Evolutionary conservation across 2,888 invertebrate genomes (phyloP), one percentile per base, ranked within the genome.

Genomic region (Hipparchia semele): DNA sequence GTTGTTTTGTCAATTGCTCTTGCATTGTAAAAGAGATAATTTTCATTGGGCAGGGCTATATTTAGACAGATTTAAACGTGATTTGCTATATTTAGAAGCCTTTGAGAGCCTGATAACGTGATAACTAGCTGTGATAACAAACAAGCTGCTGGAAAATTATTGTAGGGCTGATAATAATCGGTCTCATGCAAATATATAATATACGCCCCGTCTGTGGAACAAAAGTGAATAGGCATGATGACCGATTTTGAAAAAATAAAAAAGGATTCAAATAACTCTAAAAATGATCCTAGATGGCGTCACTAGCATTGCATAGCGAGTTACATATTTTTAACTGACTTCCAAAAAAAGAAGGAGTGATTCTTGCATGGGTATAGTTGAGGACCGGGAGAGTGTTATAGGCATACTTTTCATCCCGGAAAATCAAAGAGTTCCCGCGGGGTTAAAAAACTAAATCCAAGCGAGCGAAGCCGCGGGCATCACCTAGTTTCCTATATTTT

Each of bases 121-220:
- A 62, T 49, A 62, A 49, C 13, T 12, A n/a, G 8, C 10, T 10
- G 39, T 9, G 56, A 67, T 67, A 56, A 45, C 54, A 45, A 39
- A 56, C 39, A 45, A n/a, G 39, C 39, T 45, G 12, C 67, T 67
- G 56, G 56, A 67, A 67, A 66, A 67, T 64, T 64, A 49, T 64
- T 46, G 62, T 59, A 39, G 4, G 0, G 6, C 9, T 33, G 39
- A 23, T 23, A 23, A 23, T 33, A 60, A 12, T 9, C 5, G 5
- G 9, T 60, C 10, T 13, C 56, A 56, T 8, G 7, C 13, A 2
- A 13, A 2, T 56, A 56, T 23, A 23, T 23, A 23, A 23, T 23
- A 23, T 23, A 23, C 23, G 23, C 13, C 7, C 2, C 8, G 13
- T 5, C 5, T 39, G 5, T 39, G 39, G 13, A 58, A 13, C n/a